These are phyloP conservation scores for Rhea americana DNA, from an alignment of 2,113 vertebrate species.

Conservation along the genomic window DNA sequence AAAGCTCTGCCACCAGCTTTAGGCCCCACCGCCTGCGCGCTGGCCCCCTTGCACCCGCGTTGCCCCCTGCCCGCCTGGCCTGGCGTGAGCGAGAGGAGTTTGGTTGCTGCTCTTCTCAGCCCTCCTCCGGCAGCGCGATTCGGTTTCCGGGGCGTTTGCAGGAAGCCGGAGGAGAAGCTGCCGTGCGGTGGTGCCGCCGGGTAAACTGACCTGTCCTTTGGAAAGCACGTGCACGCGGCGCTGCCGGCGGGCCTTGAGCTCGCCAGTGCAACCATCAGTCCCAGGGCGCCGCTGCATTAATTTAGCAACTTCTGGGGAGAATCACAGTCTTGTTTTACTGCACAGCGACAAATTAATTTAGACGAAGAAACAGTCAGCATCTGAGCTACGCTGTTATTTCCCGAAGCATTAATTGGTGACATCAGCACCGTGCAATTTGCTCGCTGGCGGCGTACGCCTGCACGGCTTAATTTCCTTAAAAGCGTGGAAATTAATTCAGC, in stretches of 20 bases:
- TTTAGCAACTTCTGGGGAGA: not conserved
- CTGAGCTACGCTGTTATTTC: not conserved
- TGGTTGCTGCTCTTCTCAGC: not conserved
- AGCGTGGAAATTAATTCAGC: slow-evolving; percentile 48
- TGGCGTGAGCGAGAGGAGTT: not conserved
- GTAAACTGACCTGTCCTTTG: not conserved
- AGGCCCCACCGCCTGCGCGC: too few relatives aligned
- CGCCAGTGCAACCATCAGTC: too few relatives aligned
- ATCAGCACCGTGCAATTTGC: slow-evolving; percentile 30
- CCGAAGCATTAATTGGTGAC: slow-evolving; percentile 34
- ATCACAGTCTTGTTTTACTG: not conserved
- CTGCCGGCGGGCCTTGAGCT: too few relatives aligned
- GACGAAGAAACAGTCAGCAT: not conserved
- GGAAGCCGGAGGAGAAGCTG: not conserved
- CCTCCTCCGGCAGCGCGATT: not conserved
- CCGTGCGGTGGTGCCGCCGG: not conserved
- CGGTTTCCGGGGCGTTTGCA: not conserved
- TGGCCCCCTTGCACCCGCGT: too few relatives aligned
- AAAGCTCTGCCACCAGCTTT: too few relatives aligned
- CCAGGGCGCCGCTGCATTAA: not conserved
- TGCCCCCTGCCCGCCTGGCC: not conserved
- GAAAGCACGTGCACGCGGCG: rapidly evolving
- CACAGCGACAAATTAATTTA: slow-evolving; percentile 15
- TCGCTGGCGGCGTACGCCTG: slow-evolving; percentile 24
- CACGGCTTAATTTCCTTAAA: slow-evolving; percentile 62